Evolutionary conservation across 2,797 vertebrate species (phyloP), one percentile per base, ranked within the genome.

Genomic region (Sebastes umbrosus): DNA sequence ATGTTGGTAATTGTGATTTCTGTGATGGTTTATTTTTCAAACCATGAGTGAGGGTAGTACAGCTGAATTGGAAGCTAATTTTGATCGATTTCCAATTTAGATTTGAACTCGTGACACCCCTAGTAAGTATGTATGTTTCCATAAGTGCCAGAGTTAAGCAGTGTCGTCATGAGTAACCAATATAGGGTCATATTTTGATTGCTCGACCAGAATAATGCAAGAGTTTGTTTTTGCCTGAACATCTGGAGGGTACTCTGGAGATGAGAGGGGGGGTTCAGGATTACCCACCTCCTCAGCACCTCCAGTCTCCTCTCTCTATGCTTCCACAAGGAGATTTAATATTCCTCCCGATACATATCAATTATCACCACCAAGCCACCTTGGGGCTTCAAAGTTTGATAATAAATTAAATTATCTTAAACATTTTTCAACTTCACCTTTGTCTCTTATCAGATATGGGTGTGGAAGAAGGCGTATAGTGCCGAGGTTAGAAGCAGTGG

Each of bases 341-440:
- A 59, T 77, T 70, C 50, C 13, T 74, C 29, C 50, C 43, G 72
- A 87, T 84, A 39, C 62, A 58, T 59, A 84, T 85, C 73, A 72
- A 20, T 75, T 68, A 70, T 83, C 73, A 67, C 55, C 65, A 69
- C 16, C 31, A 54, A 81, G 77, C 68, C 83, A 83, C 84, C 73
- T 83, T 78, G 71, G 46, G 20, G 69, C 60, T 75, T 84, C 39
- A 25, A 27, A 11, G 8, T 72, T 71, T 22, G 54, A 75, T 80
- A 73, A 83, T 72, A 77, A 73, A 80, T 69, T 60, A 29, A 81
- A 73, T 70, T 63, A 43, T 81, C 34, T 22, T 4, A 36, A 71
- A 83, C 73, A 73, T 83, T 85, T 88, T 73, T 87, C 79, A 75
- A 11, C 46, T 55, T 82, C 63, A 22, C 36, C 31, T 69, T 77